These are phyloP conservation scores for Tetraodon nigroviridis DNA, from an alignment of 2,113 vertebrate genomes.

Conservation along the genomic window DNA sequence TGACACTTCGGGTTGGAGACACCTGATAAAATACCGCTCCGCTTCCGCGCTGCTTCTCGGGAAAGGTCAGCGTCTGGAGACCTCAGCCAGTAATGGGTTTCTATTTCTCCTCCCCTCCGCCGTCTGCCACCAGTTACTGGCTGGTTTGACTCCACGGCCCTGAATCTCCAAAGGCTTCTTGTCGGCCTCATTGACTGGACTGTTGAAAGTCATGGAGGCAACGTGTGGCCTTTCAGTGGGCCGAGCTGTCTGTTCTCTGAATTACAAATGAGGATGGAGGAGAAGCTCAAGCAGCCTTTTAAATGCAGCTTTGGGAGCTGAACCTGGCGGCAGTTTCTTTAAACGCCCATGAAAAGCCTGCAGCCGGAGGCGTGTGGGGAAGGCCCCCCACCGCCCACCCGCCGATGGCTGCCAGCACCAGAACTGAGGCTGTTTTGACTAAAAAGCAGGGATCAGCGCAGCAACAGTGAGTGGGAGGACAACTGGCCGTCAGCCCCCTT, in stretches of 20 bases:
- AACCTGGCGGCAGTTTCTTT: constrained; percentile 38
- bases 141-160: constrained; percentile 10
- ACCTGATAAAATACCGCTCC: constrained; percentile 28
- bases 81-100: constrained; percentile 24
- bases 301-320: constrained; percentile 21
- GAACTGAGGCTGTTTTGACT: constrained; percentile 37
- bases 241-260: constrained; percentile 25
- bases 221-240: constrained; percentile 21
- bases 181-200: constrained; percentile 43
- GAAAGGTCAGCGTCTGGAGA: constrained; percentile 34
- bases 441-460: constrained; percentile 38
- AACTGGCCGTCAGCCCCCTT: constrained; percentile 7
- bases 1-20: constrained; percentile 9
- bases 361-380: constrained; percentile 30
- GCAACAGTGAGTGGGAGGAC: constrained; percentile 24
- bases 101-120: constrained; percentile 40
- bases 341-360: constrained; percentile 31
- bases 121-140: constrained; percentile 28
- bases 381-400: constrained; percentile 9
- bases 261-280: constrained; percentile 29
- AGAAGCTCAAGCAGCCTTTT: neutral
- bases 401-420: constrained; percentile 39
- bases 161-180: constrained; percentile 13
- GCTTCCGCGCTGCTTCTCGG: constrained; percentile 20
- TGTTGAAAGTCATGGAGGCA: constrained; percentile 28